Base-by-base conservation (phyloP, 2,888 invertebrate species). In the Rhingia rostrata region DNA sequence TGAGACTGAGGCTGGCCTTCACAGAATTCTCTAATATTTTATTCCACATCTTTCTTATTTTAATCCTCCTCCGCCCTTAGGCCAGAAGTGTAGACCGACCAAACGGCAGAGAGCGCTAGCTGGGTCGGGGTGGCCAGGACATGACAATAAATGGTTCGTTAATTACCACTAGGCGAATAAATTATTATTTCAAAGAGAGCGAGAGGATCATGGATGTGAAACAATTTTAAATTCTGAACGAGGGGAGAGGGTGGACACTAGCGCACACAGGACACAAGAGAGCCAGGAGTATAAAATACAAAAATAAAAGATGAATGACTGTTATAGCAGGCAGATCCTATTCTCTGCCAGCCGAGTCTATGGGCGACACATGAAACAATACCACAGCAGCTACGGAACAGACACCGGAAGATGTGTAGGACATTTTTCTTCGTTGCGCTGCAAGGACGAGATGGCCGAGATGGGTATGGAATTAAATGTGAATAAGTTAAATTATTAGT, bases 31-130 rank as follows among this genome's bases (percentile, higher is more conserved):
- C 73, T 79, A 89, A 89, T 89, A 89, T 90, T 90, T 89, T 89
- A 90, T 89, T 89, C 86, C 88, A 89, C 89, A 90, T 89, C 90
- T 89, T 89, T 89, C 90, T 90, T 89, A 89, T 90, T 89, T 90
- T 89, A 89, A 89, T 89, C 90, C 90, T 88, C 88, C 87, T 87
- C 87, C 88, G 88, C 88, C 84, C 64, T 69, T 41, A 54, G 80
- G 80, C 79, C 64, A 78, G 66, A 63, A 82, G 53, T 61, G 70
- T 60, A 66, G 78, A 72, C 77, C 78, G 47, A 53, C 14, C 22
- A 22, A 22, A 22, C 22, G 22, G 22, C 22, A 22, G n/a, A 47
- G 64, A 33, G 43, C 30, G 63, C 33, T 35, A 63, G 58, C 22
- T 22, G 22, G 22, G 22, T 22, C 22, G 22, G 22, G 22, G 22